These are phyloP conservation scores for Cheilosia impressa DNA, from an alignment of 2,888 invertebrate genomes.

Conservation along the genomic window DNA sequence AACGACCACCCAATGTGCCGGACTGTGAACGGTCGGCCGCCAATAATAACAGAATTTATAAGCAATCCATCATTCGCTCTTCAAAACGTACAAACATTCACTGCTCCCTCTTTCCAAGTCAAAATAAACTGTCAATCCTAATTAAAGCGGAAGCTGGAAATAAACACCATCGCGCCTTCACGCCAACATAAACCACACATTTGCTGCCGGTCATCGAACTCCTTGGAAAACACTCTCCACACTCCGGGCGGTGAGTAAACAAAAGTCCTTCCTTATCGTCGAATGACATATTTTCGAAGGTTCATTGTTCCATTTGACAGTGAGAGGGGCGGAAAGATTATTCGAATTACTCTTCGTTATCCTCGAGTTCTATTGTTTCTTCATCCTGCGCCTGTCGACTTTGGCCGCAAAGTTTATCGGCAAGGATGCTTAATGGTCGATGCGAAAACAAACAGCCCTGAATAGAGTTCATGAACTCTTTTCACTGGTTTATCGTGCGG, in stretches of 20 bases:
- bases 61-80: slow-evolving; percentile 31
- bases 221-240: background rate
- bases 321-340: slow-evolving; percentile 3
- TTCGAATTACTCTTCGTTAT: slow-evolving; percentile 15
- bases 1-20: background rate
- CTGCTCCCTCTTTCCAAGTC: slow-evolving; percentile 21
- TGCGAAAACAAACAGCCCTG: slow-evolving; percentile 11
- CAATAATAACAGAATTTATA: background rate
- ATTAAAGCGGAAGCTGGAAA: slow-evolving; percentile 39
- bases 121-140: slow-evolving; percentile 51
- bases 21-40: background rate
- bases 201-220: slow-evolving; percentile 56
- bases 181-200: slow-evolving; percentile 37
- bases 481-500: slow-evolving; percentile 3
- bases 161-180: slow-evolving; percentile 22
- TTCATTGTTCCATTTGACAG: slow-evolving; percentile 43
- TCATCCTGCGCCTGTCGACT: slow-evolving; percentile 12
- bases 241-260: slow-evolving; percentile 29
- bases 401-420: slow-evolving; percentile 43
- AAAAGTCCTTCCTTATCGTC: slow-evolving; percentile 43
- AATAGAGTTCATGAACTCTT: slow-evolving; percentile 57
- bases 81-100: slow-evolving; percentile 17
- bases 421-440: slow-evolving; percentile 11
- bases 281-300: slow-evolving; percentile 48
- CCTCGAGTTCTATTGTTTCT: slow-evolving; percentile 40